These are phyloP conservation scores for Nycteola revayana DNA, from an alignment of 2,888 invertebrate species.

Conservation along the genomic window DNA sequence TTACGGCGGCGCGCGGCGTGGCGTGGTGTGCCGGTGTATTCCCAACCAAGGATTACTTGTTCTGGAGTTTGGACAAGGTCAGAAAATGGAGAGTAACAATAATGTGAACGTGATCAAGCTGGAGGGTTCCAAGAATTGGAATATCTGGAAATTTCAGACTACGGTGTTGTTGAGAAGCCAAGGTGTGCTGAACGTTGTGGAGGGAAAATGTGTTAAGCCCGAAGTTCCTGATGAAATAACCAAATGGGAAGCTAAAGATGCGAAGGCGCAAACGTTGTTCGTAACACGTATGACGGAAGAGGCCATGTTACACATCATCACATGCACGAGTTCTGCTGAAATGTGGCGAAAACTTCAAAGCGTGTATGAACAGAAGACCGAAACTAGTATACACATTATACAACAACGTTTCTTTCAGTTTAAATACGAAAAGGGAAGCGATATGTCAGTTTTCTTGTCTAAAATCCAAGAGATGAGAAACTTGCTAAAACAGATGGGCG, in stretches of 20 bases:
- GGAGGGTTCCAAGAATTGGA: conserved; percentile 33
- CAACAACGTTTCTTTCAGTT: conserved; percentile 24
- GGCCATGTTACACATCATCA: conserved; percentile 33
- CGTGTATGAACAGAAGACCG: conserved; percentile 34
- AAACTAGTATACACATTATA: conserved; percentile 18
- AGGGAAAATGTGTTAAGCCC: conserved; percentile 21
- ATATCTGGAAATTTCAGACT: conserved; percentile 35
- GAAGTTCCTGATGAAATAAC: conserved; percentile 6
- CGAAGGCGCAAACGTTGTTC: conserved; percentile 30
- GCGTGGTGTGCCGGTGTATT: not conserved
- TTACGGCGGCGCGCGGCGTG: not conserved
- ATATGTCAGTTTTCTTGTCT: not conserved
- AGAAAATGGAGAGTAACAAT: conserved; percentile 1
- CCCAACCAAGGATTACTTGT: not conserved
- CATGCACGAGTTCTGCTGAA: conserved; percentile 13
- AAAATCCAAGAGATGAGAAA: not conserved
- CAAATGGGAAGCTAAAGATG: conserved; percentile 28
- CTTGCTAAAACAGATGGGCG: conserved; percentile 1
- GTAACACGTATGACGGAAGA: conserved; percentile 35
- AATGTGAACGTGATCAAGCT: conserved; percentile 17
- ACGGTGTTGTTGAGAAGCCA: conserved; percentile 24
- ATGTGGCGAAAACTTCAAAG: conserved; percentile 21
- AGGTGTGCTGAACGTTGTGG: conserved; percentile 20
- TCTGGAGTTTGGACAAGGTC: not conserved
- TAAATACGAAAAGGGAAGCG: conserved; percentile 20